Conservation (phyloP, 2,797 vertebrate species). For the Rhadinocentrus ornatus region DNA sequence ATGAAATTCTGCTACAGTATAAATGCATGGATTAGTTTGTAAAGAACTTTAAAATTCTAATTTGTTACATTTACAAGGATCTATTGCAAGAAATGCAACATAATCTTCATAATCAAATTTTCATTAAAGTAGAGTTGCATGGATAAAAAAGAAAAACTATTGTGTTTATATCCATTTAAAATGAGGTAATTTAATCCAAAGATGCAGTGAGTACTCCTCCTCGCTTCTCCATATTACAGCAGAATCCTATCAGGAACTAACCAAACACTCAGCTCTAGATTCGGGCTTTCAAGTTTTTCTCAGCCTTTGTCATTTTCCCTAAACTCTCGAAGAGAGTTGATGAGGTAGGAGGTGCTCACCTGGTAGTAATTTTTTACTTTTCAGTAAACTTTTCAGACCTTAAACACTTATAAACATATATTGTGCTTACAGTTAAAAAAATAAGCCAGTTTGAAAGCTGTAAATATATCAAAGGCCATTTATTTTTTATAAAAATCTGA, state of each 20-base stretch:
- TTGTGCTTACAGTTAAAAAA: background rate
- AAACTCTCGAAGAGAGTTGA: no score
- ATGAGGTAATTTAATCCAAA: background rate
- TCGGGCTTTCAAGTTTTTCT: no score
- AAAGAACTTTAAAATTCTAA: background rate
- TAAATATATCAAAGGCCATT: background rate
- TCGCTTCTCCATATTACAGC: no score
- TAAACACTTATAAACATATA: background rate
- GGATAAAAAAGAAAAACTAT: background rate
- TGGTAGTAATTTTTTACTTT: no score
- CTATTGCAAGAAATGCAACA: background rate
- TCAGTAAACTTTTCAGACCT: no score
- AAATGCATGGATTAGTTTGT: background rate
- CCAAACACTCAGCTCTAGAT: no score
- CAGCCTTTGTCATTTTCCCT: no score
- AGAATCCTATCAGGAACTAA: no score
- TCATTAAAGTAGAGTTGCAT: background rate
- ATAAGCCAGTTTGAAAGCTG: constrained; percentile 4
- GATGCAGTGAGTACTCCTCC: background rate
- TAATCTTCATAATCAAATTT: background rate
- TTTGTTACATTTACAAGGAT: background rate
- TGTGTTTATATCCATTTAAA: background rate
- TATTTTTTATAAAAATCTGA: background rate
- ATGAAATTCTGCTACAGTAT: background rate
- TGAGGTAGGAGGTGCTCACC: no score